These are phyloP conservation scores for Acronicta aceris DNA, from an alignment of 2,888 invertebrate genomes.

Conservation along the genomic window DNA sequence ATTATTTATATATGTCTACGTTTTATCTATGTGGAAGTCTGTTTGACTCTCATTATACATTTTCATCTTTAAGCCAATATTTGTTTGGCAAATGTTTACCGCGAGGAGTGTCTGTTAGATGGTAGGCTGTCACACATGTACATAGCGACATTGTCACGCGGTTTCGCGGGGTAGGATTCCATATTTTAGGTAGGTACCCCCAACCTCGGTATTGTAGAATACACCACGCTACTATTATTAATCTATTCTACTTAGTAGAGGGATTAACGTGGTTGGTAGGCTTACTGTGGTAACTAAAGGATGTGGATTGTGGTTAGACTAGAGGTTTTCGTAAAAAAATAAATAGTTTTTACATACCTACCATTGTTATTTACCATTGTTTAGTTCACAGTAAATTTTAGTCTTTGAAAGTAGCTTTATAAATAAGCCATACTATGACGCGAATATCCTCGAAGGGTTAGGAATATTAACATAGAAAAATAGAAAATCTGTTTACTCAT, in stretches of 20 bases:
- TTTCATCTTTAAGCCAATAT: conserved; percentile 62
- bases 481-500: too few species aligned
- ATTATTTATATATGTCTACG: conserved; percentile 20
- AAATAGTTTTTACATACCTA: too few species aligned
- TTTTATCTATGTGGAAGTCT: conserved; percentile 39
- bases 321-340: too few species aligned
- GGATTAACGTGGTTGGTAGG: background rate
- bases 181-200: background rate
- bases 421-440: too few species aligned
- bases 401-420: too few species aligned
- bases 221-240: background rate
- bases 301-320: too few species aligned
- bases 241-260: background rate
- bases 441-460: too few species aligned
- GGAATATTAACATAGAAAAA: too few species aligned
- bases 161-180: background rate
- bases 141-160: conserved; percentile 1
- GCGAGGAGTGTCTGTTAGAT: conserved; percentile 50
- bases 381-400: too few species aligned
- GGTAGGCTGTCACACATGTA: conserved; percentile 18
- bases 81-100: conserved; percentile 61
- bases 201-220: background rate
- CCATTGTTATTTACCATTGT: too few species aligned
- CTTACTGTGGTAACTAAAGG: too few species aligned
- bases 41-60: conserved; percentile 49